Evolutionary conservation across 2,888 invertebrate species (phyloP).

Genomic region (Acleris sparsana): DNA sequence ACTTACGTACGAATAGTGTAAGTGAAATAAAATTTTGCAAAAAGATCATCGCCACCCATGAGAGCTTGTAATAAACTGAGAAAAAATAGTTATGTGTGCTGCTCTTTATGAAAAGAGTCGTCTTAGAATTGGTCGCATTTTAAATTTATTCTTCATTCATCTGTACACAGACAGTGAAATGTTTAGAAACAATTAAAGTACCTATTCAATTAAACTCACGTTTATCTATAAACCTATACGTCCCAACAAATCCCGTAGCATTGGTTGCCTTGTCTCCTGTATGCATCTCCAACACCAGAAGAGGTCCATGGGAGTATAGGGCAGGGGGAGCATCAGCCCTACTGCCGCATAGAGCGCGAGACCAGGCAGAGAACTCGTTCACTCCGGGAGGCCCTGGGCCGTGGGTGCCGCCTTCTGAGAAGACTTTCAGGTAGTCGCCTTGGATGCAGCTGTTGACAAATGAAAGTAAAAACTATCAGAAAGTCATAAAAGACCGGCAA

Average conservation of each 20-base stretch:
- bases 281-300: conserved; percentile 89
- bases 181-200: no score
- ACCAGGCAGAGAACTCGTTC: conserved; percentile 91
- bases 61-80: no score
- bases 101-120: no score
- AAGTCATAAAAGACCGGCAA: no score
- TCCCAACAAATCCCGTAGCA: conserved; percentile 88
- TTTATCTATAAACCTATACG: conserved; percentile 90
- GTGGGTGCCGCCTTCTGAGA: conserved; percentile 89
- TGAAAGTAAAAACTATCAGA: background rate
- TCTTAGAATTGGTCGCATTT: no score
- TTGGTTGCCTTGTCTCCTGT: conserved; percentile 77
- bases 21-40: no score
- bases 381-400: conserved; percentile 87
- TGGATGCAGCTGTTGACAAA: conserved; percentile 86
- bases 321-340: conserved; percentile 88
- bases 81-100: no score
- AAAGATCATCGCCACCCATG: no score
- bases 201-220: conserved; percentile 81
- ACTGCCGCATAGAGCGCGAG: conserved; percentile 88
- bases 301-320: conserved; percentile 89
- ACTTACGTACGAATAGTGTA: no score
- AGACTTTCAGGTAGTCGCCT: conserved; percentile 90
- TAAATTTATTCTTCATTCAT: no score
- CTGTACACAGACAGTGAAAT: no score